phyloP scores from a whole-genome alignment of 2,888 invertebrate genomes.

The Lasioglossum leucozonium region DNA sequence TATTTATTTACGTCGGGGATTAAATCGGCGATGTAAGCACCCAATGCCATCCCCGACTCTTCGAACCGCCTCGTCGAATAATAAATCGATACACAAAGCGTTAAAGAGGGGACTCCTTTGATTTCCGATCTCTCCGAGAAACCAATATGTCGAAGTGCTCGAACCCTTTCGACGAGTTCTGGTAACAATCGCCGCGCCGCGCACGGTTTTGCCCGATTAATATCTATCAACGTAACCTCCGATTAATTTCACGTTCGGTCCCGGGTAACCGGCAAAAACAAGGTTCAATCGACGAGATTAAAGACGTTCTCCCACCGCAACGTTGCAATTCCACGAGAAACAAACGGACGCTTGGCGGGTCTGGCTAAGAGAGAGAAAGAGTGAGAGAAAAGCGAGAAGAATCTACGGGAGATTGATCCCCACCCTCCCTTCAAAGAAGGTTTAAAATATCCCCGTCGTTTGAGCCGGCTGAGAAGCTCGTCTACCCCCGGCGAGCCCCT shows the following conservation, averaged over 20 bases:
- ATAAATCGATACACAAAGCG: background rate
- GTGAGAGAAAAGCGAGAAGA: constrained; percentile 40
- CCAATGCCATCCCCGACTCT: background rate
- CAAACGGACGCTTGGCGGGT: constrained; percentile 31
- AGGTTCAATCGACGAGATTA: constrained; percentile 24
- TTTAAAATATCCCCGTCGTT: constrained; percentile 63
- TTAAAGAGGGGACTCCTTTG: background rate
- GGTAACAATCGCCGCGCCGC: background rate
- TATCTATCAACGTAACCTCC: constrained; percentile 13
- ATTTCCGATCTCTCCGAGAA: background rate
- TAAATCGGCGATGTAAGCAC: background rate
- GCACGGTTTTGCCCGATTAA: background rate
- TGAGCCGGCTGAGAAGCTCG: constrained; percentile 38
- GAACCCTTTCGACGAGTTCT: background rate
- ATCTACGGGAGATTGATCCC: constrained; percentile 49
- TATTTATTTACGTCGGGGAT: background rate
- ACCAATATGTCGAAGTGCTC: constrained; percentile 3
- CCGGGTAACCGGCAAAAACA: constrained; percentile 5
- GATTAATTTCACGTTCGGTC: constrained; percentile 24
- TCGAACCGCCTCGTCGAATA: background rate
- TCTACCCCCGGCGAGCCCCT: constrained; percentile 33
- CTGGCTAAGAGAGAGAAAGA: constrained; percentile 16
- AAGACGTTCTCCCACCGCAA: constrained; percentile 30
- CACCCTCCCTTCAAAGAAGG: constrained; percentile 14
- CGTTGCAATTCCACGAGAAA: constrained; percentile 37